Conservation (phyloP, 2,797 vertebrate genomes). For the Onychomys torridus region DNA sequence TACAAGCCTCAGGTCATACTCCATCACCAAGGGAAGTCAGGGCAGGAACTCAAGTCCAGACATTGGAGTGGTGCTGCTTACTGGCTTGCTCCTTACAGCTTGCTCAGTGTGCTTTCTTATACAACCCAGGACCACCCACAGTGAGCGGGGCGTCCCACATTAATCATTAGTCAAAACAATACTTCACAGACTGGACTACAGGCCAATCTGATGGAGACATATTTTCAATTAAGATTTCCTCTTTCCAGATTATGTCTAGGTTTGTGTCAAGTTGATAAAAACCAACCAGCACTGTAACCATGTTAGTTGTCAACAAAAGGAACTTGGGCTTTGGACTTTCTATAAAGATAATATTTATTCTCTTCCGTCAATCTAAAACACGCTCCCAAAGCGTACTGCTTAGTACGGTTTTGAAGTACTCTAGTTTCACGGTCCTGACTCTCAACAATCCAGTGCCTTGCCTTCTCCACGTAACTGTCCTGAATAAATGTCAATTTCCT, state of each 20-base stretch:
- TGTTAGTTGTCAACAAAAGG: background rate
- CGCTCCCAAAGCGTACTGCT: background rate
- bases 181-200: background rate
- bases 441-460: background rate
- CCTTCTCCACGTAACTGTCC: background rate
- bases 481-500: constrained; percentile 17
- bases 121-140: background rate
- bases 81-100: background rate
- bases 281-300: background rate
- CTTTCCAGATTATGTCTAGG: background rate
- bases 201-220: background rate
- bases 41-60: background rate
- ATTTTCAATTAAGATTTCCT: background rate
- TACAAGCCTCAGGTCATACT: too few relatives aligned
- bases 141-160: background rate
- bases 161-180: background rate
- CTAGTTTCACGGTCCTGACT: background rate
- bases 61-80: background rate
- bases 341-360: background rate
- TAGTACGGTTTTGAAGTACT: background rate
- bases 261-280: background rate
- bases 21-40: background rate
- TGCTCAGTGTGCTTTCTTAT: background rate
- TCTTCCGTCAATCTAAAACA: background rate
- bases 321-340: background rate